Evolutionary conservation across 92 coral and sea anemone genomes (phyloP).

Genomic region (Nematostella vectensis): DNA sequence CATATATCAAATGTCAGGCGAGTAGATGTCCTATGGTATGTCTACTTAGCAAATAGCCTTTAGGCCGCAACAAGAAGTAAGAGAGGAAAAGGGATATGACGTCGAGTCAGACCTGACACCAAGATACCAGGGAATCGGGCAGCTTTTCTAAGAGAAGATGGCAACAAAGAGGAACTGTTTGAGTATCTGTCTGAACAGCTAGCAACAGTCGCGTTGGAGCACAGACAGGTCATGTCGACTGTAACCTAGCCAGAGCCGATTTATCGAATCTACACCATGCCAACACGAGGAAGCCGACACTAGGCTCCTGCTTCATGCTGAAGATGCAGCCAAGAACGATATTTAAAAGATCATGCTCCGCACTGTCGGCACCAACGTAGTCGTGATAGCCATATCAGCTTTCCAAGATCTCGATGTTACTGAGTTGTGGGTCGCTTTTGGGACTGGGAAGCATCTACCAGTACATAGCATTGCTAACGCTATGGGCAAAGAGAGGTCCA

Average conservation of each 20-base stretch:
- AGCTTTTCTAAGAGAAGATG: constrained; percentile 41
- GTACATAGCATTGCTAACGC: constrained; percentile 23
- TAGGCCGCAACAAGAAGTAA: constrained; percentile 36
- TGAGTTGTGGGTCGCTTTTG: constrained; percentile 53
- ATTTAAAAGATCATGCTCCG: constrained; percentile 7
- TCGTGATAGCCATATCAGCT: constrained; percentile 21
- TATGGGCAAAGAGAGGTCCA: constrained; percentile 27
- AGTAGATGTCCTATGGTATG: constrained; percentile 38
- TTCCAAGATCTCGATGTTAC: constrained; percentile 12
- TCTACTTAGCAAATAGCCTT: constrained; percentile 24
- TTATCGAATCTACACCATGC: too few relatives aligned
- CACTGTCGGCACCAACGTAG: constrained; percentile 47
- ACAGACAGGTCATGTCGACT: constrained; percentile 11
- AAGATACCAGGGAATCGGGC: constrained; percentile 47
- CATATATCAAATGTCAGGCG: constrained; percentile 13
- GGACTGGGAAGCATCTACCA: constrained; percentile 43
- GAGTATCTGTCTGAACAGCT: constrained; percentile 23
- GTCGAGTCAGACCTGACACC: constrained; percentile 41
- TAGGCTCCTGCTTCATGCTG: constrained; percentile 15
- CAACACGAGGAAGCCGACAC: constrained; percentile 26
- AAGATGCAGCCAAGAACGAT: constrained; percentile 15
- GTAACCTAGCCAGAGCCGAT: too few relatives aligned
- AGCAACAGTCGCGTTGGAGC: constrained; percentile 13
- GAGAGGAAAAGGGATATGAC: constrained; percentile 43
- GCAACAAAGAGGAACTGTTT: constrained; percentile 37